phyloP scores from a whole-genome alignment of 2,797 vertebrate species.

The Dermochelys coriacea region DNA sequence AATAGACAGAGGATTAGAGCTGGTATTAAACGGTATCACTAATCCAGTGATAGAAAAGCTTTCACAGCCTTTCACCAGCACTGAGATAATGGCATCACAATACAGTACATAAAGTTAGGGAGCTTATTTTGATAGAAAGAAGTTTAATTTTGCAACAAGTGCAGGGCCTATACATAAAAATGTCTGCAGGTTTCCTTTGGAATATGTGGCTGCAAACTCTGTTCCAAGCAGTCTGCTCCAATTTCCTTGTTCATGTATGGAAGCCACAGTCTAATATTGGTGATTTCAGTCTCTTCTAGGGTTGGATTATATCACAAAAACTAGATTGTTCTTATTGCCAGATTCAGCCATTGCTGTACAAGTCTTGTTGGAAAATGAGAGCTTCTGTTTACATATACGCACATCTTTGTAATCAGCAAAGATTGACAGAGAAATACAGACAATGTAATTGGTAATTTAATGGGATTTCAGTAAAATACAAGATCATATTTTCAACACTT shows the following conservation, averaged over 20 bases:
- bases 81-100: background rate
- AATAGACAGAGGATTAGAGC: background rate
- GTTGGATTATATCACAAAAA: background rate
- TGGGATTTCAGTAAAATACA: background rate
- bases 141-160: background rate
- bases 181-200: background rate
- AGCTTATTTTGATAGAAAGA: background rate
- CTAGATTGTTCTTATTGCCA: background rate
- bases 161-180: background rate
- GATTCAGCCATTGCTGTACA: background rate
- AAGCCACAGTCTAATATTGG: background rate
- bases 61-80: background rate
- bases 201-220: background rate
- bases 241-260: background rate
- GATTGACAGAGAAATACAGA: background rate
- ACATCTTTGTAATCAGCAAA: background rate
- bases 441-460: accelerated
- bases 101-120: background rate
- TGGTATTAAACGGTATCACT: background rate
- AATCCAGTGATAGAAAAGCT: background rate
- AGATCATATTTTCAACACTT: background rate
- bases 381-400: background rate
- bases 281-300: background rate
- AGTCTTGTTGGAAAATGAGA: background rate
- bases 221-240: background rate